Base-by-base conservation (phyloP, 2,797 vertebrate genomes). In the Cossypha heuglini region DNA sequence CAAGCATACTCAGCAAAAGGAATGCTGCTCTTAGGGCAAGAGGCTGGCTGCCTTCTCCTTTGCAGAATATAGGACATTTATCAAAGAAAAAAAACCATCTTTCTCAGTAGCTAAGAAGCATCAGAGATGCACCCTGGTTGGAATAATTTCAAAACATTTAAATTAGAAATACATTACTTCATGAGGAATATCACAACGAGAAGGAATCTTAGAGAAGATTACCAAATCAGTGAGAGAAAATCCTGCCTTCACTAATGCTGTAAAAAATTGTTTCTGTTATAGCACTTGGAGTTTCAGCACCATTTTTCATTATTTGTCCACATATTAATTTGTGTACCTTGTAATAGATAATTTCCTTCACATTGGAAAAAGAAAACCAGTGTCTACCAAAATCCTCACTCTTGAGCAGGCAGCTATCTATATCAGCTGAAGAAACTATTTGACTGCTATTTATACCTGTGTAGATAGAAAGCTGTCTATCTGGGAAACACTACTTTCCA, bases 141-240 rank as follows among this genome's bases (percentile, higher is more conserved):
- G 29, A 76, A 79, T 51, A 5, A 63, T 38, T 63, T 79, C 13
- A 24, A 55, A 67, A 35, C 3, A 48, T 48, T 76, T 67, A 45
- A 59, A 55, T 4, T 67, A 22, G 24, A 74, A 76, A 64, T 33
- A 29, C 5, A 24, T 14, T 10, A 45, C 31, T 77, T 68, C 12
- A 5, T 7, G 5, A 77, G 29, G 24, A 88, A 86, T 1, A 45
- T 24, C 11, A 45, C 28, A 28, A 42, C 0, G 0, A 55, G 26
- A 51, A 75, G 26, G 4, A 77, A 83, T n/a, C 52, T 49, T 35
- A 20, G 37, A 49, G 52, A 54, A 74, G 49, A 58, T 51, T 40
- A 59, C 20, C 19, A 43, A 68, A 48, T 38, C 16, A 22, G 25
- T 18, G 29, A 68, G 21, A 73, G 54, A 78, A 84, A 75, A 63